Base-by-base conservation (phyloP, 2,113 vertebrate species). In the Oryzias celebensis region DNA sequence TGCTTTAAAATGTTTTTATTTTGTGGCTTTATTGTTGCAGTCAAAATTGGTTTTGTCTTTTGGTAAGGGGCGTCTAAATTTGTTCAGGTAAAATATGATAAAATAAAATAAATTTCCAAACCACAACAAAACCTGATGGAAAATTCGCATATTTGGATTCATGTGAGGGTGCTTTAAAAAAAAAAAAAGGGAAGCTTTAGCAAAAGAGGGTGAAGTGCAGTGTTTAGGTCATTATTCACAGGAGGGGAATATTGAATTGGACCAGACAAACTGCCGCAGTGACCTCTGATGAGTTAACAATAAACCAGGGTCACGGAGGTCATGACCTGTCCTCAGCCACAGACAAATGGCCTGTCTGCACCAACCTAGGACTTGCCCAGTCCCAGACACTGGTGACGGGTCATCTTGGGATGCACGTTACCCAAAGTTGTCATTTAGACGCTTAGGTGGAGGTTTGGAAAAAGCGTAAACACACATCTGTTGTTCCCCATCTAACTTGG, bases 211-310 rank as follows among this genome's bases (percentile, higher is more conserved):
- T 17, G 7, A 14, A 50, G 51, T 26, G 31, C 28, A 14, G 73
- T 52, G 61, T 50, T 71, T 52, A 66, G 71, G 81, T 81, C 80
- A 89, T 89, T 88, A 87, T 77, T 73, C 68, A 28, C 75, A 75
- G 72, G 63, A 51, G 85, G 83, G 71, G 80, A 75, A 83, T 86
- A 87, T 86, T 87, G 83, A 87, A 87, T 82, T 80, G 83, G 80
- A 65, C 83, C 82, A 90, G 86, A 88, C 88, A 90, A 90, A 86
- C 87, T 75, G 84, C 79, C 77, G 62, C 65, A 57, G 24, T 24
- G 74, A 89, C 87, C 88, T 81, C 78, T 79, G 83, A 88, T 89
- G 88, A 81, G 83, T 66, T 83, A 87, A 90, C 87, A 90, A 90
- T 88, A 52, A 80, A 45, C 47, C 46, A 42, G 71, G 85, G 87